Evolutionary conservation across 1,140 invertebrate species (phyloP).

Genomic region (Tetragonula clypearis): DNA sequence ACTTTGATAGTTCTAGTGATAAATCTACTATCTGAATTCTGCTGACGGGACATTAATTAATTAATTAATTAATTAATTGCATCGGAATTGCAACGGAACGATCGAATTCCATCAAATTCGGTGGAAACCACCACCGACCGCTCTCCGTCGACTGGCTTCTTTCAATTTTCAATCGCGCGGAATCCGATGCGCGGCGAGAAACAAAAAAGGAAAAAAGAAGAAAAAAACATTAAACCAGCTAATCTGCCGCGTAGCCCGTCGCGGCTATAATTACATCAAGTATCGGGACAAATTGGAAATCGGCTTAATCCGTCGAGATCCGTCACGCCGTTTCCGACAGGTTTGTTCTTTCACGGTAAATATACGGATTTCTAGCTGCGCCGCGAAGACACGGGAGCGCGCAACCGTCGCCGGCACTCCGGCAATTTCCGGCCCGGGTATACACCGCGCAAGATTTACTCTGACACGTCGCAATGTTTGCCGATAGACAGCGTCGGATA

Average conservation of each 20-base stretch:
- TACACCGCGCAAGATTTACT: conserved; percentile 52
- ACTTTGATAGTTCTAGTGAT: too few species aligned
- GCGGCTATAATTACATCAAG: conserved; percentile 3
- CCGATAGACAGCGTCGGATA: conserved; percentile 48
- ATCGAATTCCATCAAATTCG: too few species aligned
- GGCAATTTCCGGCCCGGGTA: conserved; percentile 46
- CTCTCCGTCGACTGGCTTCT: too few species aligned
- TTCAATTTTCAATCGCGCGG: too few species aligned
- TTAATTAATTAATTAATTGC: too few species aligned
- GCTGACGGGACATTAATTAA: too few species aligned
- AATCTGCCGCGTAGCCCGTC: background rate
- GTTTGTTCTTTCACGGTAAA: conserved; percentile 30
- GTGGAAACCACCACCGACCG: too few species aligned
- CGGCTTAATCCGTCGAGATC: conserved; percentile 25
- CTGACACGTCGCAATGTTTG: conserved; percentile 55
- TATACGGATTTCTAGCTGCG: conserved; percentile 46
- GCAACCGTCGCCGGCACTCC: conserved; percentile 17
- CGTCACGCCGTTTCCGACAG: conserved; percentile 1
- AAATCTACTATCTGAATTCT: too few species aligned
- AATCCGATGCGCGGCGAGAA: background rate
- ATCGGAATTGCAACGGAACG: too few species aligned
- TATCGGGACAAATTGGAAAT: conserved; percentile 33
- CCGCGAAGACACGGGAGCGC: conserved; percentile 13
- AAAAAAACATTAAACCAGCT: background rate
- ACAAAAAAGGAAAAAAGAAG: background rate